Evolutionary conservation across 1,140 invertebrate genomes (phyloP), one percentile per base, ranked within the genome.

Genomic region (Stegodyphus dumicola): DNA sequence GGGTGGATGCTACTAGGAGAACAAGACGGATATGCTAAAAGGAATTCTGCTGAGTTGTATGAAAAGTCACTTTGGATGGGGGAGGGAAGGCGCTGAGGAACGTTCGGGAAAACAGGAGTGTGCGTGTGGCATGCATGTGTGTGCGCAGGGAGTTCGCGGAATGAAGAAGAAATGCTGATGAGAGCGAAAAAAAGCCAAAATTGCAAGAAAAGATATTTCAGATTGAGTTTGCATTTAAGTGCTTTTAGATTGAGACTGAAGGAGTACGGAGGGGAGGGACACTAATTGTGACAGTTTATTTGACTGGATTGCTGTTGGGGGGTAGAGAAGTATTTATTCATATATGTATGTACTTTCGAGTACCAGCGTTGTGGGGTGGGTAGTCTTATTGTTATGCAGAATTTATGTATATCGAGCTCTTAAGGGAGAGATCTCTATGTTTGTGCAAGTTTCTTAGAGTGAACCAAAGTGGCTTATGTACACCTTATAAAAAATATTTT

Each of bases 21-120:
- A 60, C 69, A 80, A 80, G 78, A 80, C 66, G 78, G 78, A 80
- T 80, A 80, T 80, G 78, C 78, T 80, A 80, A 80, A 60, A 83
- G 80, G 80, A 83, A 83, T 83, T 83, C 80, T 83, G 80, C 80
- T 83, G 80, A 83, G 56, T 83, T 33, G 80, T 74, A 83, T 83
- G 80, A 67, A 83, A 83, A 83, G 80, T 83, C 80, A 83, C 71
- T 83, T 66, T 51, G 69, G 15, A 5, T 48, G 77, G 77, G 15
- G 56, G 33, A 33, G 33, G 33, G 33, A 33, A 5, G 56, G 15
- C 51, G 15, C 51, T 15, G 7, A 11, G 51, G 49, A 17, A 49
- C 15, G 60, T 10, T 33, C 33, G 77, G 65, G 60, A 60, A 15
- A 60, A 60, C 6, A 52, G 11, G 54, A 2, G 18, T 7, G 9